Base-by-base conservation (phyloP, 2,888 invertebrate genomes). In the Heliconius sara region DNA sequence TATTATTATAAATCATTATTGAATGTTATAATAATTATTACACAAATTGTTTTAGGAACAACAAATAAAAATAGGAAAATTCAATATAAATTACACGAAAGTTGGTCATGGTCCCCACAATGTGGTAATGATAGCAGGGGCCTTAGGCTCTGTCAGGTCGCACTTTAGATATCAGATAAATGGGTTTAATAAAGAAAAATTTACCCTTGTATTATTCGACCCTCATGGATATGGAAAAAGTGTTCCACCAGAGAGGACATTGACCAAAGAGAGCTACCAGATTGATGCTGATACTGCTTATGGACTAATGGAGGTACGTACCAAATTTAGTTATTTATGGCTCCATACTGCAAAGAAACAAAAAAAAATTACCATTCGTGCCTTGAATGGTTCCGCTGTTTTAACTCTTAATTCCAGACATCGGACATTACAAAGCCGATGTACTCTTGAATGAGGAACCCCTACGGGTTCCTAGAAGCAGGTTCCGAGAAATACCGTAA, bases 201-300 rank as follows among this genome's bases (percentile, higher is more conserved):
- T 96, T 80, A 96, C 96, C 2, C 83, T 96, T 13, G 87, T 96
- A 27, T 96, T 96, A 0, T 97, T 96, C 96, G 97, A 98, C 91
- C 97, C 97, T 0, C 97, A 73, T 7, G 83, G 83, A 3, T 82
- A 60, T 91, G 97, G 98, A 19, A 95, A 95, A 76, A 97, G 97
- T 75, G 93, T 96, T 80, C 97, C 97, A 0, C 97, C 78, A 10
- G 72, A 68, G 13, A 73, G 74, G 47, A 60, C 78, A 19, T 27
- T 73, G 9, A 70, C 25, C 13, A 34, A 27, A 30, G 47, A 70
- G 16, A 66, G n/a, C 39, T 80, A 65, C 68, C 76, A 78, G 27
- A 60, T 12, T 1, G 78, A 77, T 22, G 78, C 81, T 3, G 65
- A 81, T 25, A 70, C 63, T 4, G 81, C 77, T n/a, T 75, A 79